A percentile compares a stretch with the other conserved stretches of the same genome.
Conservation (phyloP, 2,797 vertebrate genomes). For the Sebastes nivosus region DNA sequence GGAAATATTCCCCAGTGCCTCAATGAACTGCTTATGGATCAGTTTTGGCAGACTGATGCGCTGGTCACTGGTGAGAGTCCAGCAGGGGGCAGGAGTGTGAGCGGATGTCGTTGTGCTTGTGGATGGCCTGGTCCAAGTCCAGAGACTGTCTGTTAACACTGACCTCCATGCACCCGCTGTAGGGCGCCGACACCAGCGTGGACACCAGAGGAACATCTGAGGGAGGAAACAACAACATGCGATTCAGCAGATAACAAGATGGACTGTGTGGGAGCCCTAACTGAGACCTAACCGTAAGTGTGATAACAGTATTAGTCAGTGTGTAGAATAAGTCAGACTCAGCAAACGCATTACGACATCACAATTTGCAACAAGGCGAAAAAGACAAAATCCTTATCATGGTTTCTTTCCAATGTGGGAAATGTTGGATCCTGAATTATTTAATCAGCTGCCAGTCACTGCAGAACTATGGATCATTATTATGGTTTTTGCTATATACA, state of each 20-base stretch:
- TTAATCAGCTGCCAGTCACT: background rate
- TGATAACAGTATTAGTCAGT: background rate
- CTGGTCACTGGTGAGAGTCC: conserved; percentile 71
- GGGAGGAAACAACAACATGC: conserved; percentile 23
- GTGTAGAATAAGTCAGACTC: background rate
- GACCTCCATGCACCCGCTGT: conserved; percentile 93
- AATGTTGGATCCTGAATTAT: background rate
- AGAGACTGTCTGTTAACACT: conserved; percentile 81
- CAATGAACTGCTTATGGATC: conserved; percentile 55
- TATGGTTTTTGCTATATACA: background rate
- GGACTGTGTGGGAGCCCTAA: background rate
- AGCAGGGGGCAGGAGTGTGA: conserved; percentile 95
- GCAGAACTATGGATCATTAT: background rate
- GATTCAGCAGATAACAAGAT: background rate
- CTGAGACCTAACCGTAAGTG: background rate
- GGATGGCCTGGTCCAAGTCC: conserved; percentile 91
- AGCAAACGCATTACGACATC: background rate
- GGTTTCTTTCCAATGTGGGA: background rate
- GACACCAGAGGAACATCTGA: conserved; percentile 91
- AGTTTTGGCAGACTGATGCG: conserved; percentile 21
- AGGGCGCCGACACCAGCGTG: conserved; percentile 90
- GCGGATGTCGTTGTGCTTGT: conserved; percentile 94
- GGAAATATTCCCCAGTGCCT: conserved; percentile 50
- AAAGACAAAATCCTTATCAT: background rate
- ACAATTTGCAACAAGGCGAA: background rate